These are phyloP conservation scores for Aphrophora alni DNA, from an alignment of 2,888 invertebrate species.

Conservation along the genomic window DNA sequence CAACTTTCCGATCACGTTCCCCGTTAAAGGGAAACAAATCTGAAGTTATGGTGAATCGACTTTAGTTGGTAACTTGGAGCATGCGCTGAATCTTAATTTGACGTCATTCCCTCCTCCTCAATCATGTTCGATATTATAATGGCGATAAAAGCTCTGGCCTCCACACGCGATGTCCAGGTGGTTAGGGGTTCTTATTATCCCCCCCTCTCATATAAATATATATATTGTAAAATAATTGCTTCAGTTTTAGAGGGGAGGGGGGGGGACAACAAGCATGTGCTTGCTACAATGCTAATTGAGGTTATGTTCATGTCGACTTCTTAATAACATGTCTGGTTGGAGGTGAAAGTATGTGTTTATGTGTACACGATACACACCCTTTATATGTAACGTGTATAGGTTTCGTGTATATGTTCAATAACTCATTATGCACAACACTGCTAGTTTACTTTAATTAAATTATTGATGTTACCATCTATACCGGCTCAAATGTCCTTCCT, in stretches of 20 bases:
- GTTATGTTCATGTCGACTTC: not conserved
- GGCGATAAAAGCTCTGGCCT: not conserved
- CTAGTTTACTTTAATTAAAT: too few species aligned
- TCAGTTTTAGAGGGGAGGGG: not conserved
- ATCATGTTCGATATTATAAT: constrained; percentile 4
- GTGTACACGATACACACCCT: not conserved
- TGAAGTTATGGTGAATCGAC: not conserved
- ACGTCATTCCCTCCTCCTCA: not conserved
- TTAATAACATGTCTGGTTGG: not conserved
- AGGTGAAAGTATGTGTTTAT: too few species aligned
- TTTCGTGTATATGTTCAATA: too few species aligned
- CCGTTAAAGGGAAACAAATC: not conserved
- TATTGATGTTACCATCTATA: too few species aligned
- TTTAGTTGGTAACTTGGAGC: not conserved
- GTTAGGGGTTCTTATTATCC: not conserved
- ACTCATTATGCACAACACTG: too few species aligned
- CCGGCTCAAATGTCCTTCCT: too few species aligned
- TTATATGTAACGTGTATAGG: not conserved
- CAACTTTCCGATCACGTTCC: not conserved
- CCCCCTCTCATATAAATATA: not conserved
- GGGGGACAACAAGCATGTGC: not conserved
- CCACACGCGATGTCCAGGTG: not conserved
- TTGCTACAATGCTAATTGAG: not conserved
- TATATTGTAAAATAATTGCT: not conserved
- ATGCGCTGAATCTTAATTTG: not conserved